Base-by-base conservation (phyloP, 2,797 vertebrate genomes). In the Silurus lanzhouensis region DNA sequence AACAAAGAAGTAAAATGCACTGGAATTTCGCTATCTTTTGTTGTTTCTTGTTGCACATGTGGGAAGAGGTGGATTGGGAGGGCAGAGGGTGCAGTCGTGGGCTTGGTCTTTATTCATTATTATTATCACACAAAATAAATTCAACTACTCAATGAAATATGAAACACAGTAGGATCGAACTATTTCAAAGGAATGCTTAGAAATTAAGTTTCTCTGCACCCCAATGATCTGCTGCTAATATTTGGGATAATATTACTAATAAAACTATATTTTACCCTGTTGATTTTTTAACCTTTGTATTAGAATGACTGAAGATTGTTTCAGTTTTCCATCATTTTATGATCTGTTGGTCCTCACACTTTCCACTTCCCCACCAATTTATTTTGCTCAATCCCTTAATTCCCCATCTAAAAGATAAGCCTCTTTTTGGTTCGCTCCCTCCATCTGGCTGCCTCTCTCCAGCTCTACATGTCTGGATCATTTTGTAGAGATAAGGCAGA, bases 401-500 rank as follows among this genome's bases (percentile, higher is more conserved):
- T 92, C 87, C 83, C 90, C 46, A 82, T 84, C 70, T 81, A 85
- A 89, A 25, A 87, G 91, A 92, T 94, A 93, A 91, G 90, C 82
- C 83, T 77, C 72, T 64, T 82, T 83, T 75, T 77, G 48, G 20
- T 58, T 58, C 25, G 81, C 58, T 67, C 52, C 27, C 31, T 72
- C 60, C 84, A 68, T 80, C 88, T 87, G 88, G 88, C 91, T 90
- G 87, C 60, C 58, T 74, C 48, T 27, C 17, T 60, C 80, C 71
- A 63, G 66, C 68, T 70, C 48, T n/a, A 80, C 88, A 91, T 90
- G 90, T 91, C 92, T 89, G 91, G 90, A 88, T 87, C 91, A 89
- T 91, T 93, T 90, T 89, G 89, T 89, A 89, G 91, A 93, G 94
- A 94, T 95, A 94, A 95, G 93, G 91, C 91, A 85, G 82, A 67